Base-by-base conservation (phyloP, 2,888 invertebrate genomes). In the Cheilosia scutellata region DNA sequence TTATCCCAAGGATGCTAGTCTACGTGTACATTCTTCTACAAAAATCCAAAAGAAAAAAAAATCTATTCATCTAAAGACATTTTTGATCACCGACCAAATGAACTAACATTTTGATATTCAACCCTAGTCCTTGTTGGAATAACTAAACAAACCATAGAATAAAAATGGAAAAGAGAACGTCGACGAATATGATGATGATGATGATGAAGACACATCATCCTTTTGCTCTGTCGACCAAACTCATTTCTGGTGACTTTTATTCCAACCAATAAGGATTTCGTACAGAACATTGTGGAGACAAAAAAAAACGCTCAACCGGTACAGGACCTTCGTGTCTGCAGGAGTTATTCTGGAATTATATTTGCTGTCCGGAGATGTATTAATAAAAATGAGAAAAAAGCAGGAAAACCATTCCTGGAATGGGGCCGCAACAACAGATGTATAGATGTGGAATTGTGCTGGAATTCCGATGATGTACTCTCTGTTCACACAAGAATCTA, bases 61-160 rank as follows among this genome's bases (percentile, higher is more conserved):
- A 70, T 2, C n/a, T 5, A 62, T 49, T 29, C 62, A 33, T 57
- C 47, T 49, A 82, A 82, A 65, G 71, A 77, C 57, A 65, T 72
- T 77, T 76, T 77, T 77, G 82, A 71, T 77, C 76, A 71, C 57
- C 70, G 63, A 65, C 77, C 65, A 70, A 82, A 70, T 77, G 71
- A 82, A 82, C 75, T 82, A 77, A 77, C 58, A 84, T 75, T 84
- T 84, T 84, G 65, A 75, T 80, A 84, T 84, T 79, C 84, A 74
- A 68, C 72, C 68, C 83, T n/a, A 57, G 78, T 83, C 57, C 74
- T 74, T 60, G 44, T 40, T 53, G 58, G 40, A 63, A 82, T 89
- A 90, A 89, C 90, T 89, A 88, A 88, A 87, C 88, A 88, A 83
- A 87, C 87, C 9, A 27, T 25, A 37, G 44, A 44, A 31, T n/a